Percentiles rank a stretch among this genome's conserved stretches.
Evolutionary conservation across 1,140 invertebrate genomes (phyloP).

Genomic region (Drosophila nasuta): DNA sequence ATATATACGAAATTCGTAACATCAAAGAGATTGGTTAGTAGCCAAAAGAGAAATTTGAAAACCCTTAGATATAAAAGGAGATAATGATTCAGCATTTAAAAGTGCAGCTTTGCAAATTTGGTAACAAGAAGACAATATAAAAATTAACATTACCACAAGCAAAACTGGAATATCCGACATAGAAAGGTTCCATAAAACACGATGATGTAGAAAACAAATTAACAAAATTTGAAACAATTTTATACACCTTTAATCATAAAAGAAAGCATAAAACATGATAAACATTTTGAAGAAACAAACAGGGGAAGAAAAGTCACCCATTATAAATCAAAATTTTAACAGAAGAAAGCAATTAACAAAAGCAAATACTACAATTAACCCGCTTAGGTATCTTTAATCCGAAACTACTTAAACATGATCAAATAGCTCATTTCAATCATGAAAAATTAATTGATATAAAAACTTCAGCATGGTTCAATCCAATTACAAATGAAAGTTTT

Average conservation of each 20-base stretch:
- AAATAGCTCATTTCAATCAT: no score
- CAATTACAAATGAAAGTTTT: no score
- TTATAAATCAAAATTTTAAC: no score
- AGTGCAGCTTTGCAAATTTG: background rate
- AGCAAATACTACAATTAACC: no score
- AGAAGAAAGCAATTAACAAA: background rate
- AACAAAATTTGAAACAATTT: constrained; percentile 11
- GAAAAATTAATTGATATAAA: no score
- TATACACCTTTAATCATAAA: constrained; percentile 24
- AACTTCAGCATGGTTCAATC: no score
- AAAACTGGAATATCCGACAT: constrained; percentile 17
- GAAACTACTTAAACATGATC: no score
- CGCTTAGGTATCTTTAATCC: no score
- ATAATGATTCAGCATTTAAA: constrained; percentile 10
- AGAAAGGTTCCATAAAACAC: background rate
- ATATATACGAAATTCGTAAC: background rate
- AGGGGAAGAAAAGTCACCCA: no score
- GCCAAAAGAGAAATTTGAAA: constrained; percentile 15
- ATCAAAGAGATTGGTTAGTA: constrained; percentile 2
- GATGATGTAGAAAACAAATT: background rate
- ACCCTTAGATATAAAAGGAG: constrained; percentile 9
- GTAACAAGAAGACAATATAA: background rate
- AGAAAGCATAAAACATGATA: no score
- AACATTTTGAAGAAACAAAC: no score
- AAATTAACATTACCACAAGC: background rate